Base-by-base conservation (phyloP, 2,888 invertebrate species). In the Drosophila incognita region DNA sequence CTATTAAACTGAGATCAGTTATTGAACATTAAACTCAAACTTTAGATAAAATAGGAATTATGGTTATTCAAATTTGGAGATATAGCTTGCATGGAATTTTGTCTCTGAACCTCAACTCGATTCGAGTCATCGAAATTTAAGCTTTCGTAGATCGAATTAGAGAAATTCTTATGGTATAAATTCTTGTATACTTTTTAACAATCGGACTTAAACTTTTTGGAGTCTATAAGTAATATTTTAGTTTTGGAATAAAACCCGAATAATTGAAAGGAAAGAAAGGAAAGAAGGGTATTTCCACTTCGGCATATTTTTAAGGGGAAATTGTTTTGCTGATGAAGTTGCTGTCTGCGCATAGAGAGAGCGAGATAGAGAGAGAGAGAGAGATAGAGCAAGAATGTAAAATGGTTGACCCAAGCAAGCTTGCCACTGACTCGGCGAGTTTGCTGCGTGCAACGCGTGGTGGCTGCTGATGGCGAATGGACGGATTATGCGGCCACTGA, bases 371-470 rank as follows among this genome's bases (percentile, higher is more conserved):
- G 18, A 18, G 10, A 10, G 11, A 29, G 36, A 46, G 46, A 46
- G 21, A 46, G 4, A 21, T 4, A 46, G 21, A 4, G 24, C 24
- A 21, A 11, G 42, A 48, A 48, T 52, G 65, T 46, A 65, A 65
- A 79, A 56, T 69, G 79, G 69, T 75, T 78, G 75, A 80, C 75
- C 81, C 72, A 67, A 72, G 63, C 40, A 52, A 36, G 69, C 63
- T 79, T 66, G 71, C 59, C 64, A 76, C 61, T 69, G 65, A 67
- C 75, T 70, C 59, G 63, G 57, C 76, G 60, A 49, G 59, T 63
- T 65, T 64, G 69, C 46, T 76, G 76, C 79, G 80, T 80, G 79
- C 79, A 52, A 35, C 79, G 77, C 76, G 56, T 69, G 54, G 52
- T 80, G 21, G 57, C 42, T 35, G 53, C 53, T 36, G 36, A 10